These are phyloP conservation scores for Diploscapter pachys DNA, from an alignment of 1,140 invertebrate genomes.

Conservation along the genomic window DNA sequence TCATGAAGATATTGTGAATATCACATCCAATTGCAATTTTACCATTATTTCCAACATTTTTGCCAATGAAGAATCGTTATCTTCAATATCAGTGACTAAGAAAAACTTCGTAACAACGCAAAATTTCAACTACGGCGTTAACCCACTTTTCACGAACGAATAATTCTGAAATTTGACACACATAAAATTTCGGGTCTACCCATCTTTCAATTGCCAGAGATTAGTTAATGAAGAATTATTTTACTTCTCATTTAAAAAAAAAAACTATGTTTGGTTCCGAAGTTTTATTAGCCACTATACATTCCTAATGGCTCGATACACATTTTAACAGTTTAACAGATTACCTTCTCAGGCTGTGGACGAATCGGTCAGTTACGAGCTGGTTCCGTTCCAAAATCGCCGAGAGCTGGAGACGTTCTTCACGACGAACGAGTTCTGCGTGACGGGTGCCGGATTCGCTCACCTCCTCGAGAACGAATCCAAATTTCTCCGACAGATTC, in stretches of 20 bases:
- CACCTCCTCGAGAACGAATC: conserved; percentile 70
- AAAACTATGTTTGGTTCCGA: no score
- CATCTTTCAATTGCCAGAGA: no score
- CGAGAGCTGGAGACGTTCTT: conserved; percentile 65
- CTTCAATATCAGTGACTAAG: background rate
- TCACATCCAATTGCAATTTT: conserved; percentile 3
- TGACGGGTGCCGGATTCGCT: conserved; percentile 82
- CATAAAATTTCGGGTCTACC: no score
- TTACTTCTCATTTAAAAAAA: no score
- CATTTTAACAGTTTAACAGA: no score
- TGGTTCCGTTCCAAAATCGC: conserved; percentile 16
- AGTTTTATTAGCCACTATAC: background rate
- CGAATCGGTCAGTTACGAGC: conserved; percentile 64
- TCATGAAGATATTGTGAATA: background rate
- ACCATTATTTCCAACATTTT: background rate
- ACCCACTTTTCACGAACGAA: no score
- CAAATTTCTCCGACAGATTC: conserved; percentile 70
- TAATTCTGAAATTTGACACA: no score
- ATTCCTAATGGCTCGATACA: conserved; percentile 69
- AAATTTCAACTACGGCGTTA: no score
- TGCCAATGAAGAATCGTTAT: background rate
- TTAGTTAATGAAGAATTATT: no score
- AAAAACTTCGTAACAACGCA: no score
- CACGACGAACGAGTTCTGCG: conserved; percentile 78
- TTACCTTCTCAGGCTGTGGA: conserved; percentile 60